Evolutionary conservation across 2,888 invertebrate genomes (phyloP).

Genomic region (Lasioglossum marginatum): DNA sequence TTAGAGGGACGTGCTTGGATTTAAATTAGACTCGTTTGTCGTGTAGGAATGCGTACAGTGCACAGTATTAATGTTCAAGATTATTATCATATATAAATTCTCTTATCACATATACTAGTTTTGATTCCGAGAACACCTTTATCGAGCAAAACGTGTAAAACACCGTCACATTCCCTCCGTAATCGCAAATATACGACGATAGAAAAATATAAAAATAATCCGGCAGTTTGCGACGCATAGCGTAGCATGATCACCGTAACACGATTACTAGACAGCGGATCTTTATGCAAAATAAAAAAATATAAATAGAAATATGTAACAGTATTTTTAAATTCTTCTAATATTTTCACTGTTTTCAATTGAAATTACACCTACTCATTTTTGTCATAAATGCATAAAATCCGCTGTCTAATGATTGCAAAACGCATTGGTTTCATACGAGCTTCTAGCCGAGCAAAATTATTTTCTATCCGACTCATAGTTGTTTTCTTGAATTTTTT

Average conservation of each 20-base stretch:
- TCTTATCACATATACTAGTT: conserved; percentile 18
- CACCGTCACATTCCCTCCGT: conserved; percentile 34
- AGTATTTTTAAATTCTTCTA: too few species aligned
- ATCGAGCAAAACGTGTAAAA: conserved; percentile 13
- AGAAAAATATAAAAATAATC: not conserved
- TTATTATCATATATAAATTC: conserved; percentile 36
- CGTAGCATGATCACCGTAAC: conserved; percentile 2
- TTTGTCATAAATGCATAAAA: too few species aligned
- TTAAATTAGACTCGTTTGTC: conserved; percentile 13
- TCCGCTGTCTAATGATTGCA: not conserved
- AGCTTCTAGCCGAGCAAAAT: not conserved
- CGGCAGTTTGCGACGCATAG: not conserved
- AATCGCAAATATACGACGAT: conserved; percentile 5
- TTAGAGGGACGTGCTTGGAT: not conserved
- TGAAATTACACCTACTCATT: too few species aligned
- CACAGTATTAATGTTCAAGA: conserved; percentile 45
- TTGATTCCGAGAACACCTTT: conserved; percentile 17
- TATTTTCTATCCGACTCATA: not conserved
- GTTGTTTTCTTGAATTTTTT: not conserved
- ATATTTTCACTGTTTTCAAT: too few species aligned
- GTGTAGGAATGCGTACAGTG: not conserved
- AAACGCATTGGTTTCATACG: not conserved
- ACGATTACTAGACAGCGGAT: not conserved
- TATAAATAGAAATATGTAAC: too few species aligned
- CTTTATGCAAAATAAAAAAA: too few species aligned